Conservation (phyloP, 1,140 invertebrate genomes). For the Dryas iulia region DNA sequence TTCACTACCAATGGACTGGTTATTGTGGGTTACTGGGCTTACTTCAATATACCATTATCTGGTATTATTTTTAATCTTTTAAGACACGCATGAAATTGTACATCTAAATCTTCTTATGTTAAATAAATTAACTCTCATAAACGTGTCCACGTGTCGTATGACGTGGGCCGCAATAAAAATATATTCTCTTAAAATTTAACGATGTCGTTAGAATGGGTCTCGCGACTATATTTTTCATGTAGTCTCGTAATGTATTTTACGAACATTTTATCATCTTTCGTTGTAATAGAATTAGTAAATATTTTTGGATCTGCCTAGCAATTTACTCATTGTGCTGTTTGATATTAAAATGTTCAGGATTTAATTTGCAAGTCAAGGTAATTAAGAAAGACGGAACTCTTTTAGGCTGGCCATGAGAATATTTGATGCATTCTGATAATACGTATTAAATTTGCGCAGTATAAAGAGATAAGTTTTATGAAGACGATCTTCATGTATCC, state of each 20-base stretch:
- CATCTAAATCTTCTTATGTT: not conserved
- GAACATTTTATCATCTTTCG: slow-evolving; percentile 26
- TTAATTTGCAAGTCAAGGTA: not conserved
- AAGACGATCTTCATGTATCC: no score
- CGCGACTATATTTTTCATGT: slow-evolving; percentile 29
- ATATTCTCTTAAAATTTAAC: slow-evolving; percentile 35
- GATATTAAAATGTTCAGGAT: not conserved
- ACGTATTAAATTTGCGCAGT: not conserved
- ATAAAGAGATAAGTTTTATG: no score
- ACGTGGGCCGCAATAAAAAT: slow-evolving; percentile 32
- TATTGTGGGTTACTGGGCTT: slow-evolving; percentile 76
- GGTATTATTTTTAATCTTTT: not conserved
- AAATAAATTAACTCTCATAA: slow-evolving; percentile 3
- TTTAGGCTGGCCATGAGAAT: not conserved
- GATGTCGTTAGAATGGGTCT: slow-evolving; percentile 33
- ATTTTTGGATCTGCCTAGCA: slow-evolving; percentile 15
- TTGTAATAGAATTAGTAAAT: slow-evolving; percentile 15
- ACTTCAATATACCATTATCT: not conserved
- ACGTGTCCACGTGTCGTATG: slow-evolving; percentile 17
- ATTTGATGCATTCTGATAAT: not conserved
- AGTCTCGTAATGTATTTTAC: slow-evolving; percentile 22
- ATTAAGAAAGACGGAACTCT: not conserved
- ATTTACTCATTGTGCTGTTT: slow-evolving; percentile 21
- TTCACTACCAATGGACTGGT: slow-evolving; percentile 75
- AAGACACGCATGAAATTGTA: not conserved